Evolutionary conservation across 2,888 invertebrate species (phyloP).

Genomic region (Drosophila lutescens): DNA sequence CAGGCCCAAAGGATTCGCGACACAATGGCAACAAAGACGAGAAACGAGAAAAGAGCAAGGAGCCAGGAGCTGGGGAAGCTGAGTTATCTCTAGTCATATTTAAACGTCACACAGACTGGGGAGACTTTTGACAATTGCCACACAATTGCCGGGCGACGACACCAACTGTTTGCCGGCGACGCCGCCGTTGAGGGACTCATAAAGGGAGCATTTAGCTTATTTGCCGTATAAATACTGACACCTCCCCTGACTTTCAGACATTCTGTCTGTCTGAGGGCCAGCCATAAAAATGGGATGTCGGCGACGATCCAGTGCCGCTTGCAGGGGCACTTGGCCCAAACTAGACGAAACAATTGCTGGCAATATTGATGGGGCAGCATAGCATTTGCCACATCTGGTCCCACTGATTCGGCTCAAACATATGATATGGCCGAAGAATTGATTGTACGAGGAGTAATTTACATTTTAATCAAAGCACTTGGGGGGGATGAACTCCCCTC

Average conservation of each 20-base stretch:
- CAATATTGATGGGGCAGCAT: slow-evolving; percentile 36
- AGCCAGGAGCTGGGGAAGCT: slow-evolving; percentile 44
- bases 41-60: slow-evolving; percentile 52
- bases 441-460: slow-evolving; percentile 13
- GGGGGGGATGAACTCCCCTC: neutral
- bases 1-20: slow-evolving; percentile 67
- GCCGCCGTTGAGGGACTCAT: slow-evolving; percentile 63
- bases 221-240: slow-evolving; percentile 76
- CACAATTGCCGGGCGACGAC: slow-evolving; percentile 75
- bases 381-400: slow-evolving; percentile 29
- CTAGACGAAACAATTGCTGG: slow-evolving; percentile 23
- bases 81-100: slow-evolving; percentile 80
- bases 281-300: slow-evolving; percentile 56
- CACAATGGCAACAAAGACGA: slow-evolving; percentile 66
- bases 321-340: slow-evolving; percentile 42
- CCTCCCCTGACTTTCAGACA: slow-evolving; percentile 45
- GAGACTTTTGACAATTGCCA: slow-evolving; percentile 81
- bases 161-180: slow-evolving; percentile 48
- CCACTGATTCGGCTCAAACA: slow-evolving; percentile 18
- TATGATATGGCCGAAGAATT: slow-evolving; percentile 16
- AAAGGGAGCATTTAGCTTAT: slow-evolving; percentile 74
- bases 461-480: slow-evolving; percentile 17
- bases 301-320: slow-evolving; percentile 31
- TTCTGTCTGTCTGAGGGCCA: slow-evolving; percentile 31
- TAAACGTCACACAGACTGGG: slow-evolving; percentile 63